Conservation (phyloP, 2,888 invertebrate genomes). For the Petrolisthes cinctipes region DNA sequence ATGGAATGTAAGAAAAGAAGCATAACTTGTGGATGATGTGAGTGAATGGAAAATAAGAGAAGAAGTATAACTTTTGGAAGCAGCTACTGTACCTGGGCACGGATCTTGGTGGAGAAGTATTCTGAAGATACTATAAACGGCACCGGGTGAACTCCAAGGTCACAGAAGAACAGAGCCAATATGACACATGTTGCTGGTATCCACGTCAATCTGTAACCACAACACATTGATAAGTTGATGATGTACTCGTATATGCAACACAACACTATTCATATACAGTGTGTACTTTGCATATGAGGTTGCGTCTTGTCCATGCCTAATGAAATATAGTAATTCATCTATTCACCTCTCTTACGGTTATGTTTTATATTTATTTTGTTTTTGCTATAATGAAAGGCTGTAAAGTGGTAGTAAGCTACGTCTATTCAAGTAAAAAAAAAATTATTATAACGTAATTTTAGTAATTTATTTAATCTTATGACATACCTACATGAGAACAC, state of each 20-base stretch:
- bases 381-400: too few species aligned
- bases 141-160: conserved; percentile 51
- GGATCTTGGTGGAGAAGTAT: conserved; percentile 47
- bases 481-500: not conserved
- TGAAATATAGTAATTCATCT: too few species aligned
- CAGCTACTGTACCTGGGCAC: conserved; percentile 28
- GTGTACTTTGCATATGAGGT: too few species aligned
- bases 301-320: too few species aligned
- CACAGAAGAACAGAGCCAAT: conserved; percentile 45
- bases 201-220: conserved; percentile 34
- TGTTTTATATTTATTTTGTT: too few species aligned
- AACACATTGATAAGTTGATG: not conserved
- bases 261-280: too few species aligned
- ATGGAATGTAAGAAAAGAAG: not conserved
- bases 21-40: not conserved
- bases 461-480: not conserved
- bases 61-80: not conserved
- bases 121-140: conserved; percentile 48
- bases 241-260: too few species aligned
- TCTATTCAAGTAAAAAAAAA: too few species aligned
- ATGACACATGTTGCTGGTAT: conserved; percentile 43
- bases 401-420: too few species aligned
- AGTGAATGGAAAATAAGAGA: not conserved
- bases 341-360: too few species aligned
- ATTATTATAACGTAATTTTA: too few species aligned